Percentiles rank a stretch among this genome's conserved stretches.
phyloP scores from a whole-genome alignment of 2,888 invertebrate species.

The Chrysolina haemoptera region DNA sequence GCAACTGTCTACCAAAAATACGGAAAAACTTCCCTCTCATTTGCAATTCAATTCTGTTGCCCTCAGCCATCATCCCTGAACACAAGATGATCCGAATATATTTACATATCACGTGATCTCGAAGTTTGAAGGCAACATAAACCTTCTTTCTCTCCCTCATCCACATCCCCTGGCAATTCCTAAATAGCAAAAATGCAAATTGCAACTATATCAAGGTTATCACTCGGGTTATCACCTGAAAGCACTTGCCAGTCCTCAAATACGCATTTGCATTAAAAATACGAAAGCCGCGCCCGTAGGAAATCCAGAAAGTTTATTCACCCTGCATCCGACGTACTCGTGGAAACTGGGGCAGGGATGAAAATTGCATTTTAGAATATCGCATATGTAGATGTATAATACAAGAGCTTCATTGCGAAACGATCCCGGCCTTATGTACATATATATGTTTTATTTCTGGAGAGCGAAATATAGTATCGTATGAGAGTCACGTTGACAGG shows the following conservation, averaged over 20 bases:
- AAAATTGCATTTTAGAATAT: conserved; percentile 16
- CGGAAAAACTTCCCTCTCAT: background rate
- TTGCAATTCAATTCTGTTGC: conserved; percentile 6
- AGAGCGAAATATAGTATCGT: background rate
- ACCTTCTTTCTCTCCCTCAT: background rate
- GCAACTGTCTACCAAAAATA: no score
- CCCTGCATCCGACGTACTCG: conserved; percentile 14
- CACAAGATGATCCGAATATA: background rate
- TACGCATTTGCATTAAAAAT: conserved; percentile 50
- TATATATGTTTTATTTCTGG: background rate
- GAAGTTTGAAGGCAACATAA: background rate
- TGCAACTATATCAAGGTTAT: conserved; percentile 32
- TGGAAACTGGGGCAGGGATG: conserved; percentile 5
- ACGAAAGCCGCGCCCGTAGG: conserved; percentile 32
- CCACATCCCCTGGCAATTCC: background rate
- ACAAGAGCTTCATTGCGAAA: background rate
- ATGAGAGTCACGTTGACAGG: background rate
- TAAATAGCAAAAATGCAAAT: conserved; percentile 29
- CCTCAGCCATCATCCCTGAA: background rate
- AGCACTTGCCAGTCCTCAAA: conserved; percentile 31
- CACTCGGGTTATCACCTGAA: conserved; percentile 26
- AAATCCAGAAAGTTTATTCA: conserved; percentile 47
- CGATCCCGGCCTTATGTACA: background rate
- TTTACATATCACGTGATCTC: conserved; percentile 12
- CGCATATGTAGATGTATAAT: conserved; percentile 2